Conservation (phyloP, 2,113 vertebrate genomes). For the Setophaga petechia region DNA sequence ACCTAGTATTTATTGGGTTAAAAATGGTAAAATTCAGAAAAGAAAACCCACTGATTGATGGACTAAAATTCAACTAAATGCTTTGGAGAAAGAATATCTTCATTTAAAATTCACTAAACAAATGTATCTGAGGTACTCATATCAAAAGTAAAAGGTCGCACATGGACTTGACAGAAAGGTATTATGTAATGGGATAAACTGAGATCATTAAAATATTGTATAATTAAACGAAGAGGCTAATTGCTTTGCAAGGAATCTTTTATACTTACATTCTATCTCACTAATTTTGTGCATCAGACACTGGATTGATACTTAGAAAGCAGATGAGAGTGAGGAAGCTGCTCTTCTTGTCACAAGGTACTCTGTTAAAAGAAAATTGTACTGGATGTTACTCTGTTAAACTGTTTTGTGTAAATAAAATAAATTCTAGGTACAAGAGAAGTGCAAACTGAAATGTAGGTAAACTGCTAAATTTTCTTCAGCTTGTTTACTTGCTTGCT, state of each 20-base stretch:
- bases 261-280: background rate
- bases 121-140: background rate
- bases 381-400: background rate
- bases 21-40: background rate
- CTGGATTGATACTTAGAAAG: background rate
- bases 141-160: background rate
- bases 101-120: background rate
- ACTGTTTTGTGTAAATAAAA: background rate
- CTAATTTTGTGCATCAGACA: background rate
- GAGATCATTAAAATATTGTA: background rate
- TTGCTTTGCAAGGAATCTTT: background rate
- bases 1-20: background rate
- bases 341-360: background rate
- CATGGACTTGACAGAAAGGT: background rate
- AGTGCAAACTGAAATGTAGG: background rate
- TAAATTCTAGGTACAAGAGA: background rate
- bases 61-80: background rate
- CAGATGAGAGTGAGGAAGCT: background rate
- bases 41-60: background rate
- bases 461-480: background rate
- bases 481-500: conserved; percentile 23
- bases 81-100: background rate
- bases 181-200: background rate
- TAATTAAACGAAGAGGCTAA: background rate
- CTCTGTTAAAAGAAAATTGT: background rate